Conservation (phyloP, 2,888 invertebrate species). For the Rhagium mordax region DNA sequence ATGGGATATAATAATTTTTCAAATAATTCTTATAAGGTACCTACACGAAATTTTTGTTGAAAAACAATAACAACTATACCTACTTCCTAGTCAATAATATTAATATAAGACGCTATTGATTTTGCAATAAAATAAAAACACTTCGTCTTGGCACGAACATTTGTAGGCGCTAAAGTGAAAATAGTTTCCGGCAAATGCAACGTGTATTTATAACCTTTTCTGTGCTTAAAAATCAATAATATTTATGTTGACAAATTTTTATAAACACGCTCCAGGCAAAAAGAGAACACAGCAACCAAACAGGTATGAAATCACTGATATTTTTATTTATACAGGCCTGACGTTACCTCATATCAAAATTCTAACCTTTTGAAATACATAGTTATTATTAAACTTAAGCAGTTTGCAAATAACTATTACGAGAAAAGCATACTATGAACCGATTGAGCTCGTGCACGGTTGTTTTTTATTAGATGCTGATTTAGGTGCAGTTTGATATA, state of each 20-base stretch:
- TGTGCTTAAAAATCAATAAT: constrained; percentile 1
- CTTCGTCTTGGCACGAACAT: too few species aligned
- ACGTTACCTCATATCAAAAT: constrained; percentile 8
- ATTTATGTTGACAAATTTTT: neutral
- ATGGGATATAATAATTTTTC: too few species aligned
- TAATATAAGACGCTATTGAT: too few species aligned
- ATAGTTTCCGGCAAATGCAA: neutral
- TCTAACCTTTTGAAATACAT: neutral
- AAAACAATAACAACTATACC: too few species aligned
- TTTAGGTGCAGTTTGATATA: neutral
- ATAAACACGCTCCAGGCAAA: neutral
- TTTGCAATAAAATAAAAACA: too few species aligned
- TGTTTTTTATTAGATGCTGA: neutral
- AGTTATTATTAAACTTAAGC: constrained; percentile 9
- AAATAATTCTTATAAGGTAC: too few species aligned
- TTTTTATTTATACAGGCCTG: constrained; percentile 19
- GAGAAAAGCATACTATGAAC: neutral
- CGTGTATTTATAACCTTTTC: neutral
- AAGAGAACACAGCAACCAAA: constrained; percentile 3
- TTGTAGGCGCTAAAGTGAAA: neutral
- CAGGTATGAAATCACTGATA: constrained; percentile 26
- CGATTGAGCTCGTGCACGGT: neutral
- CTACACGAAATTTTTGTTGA: too few species aligned
- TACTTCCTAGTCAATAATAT: too few species aligned
- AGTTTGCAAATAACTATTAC: neutral